Percentiles rank a stretch among this genome's conserved stretches.
phyloP scores from a whole-genome alignment of 2,797 vertebrate genomes.

The Luscinia megarhynchos region DNA sequence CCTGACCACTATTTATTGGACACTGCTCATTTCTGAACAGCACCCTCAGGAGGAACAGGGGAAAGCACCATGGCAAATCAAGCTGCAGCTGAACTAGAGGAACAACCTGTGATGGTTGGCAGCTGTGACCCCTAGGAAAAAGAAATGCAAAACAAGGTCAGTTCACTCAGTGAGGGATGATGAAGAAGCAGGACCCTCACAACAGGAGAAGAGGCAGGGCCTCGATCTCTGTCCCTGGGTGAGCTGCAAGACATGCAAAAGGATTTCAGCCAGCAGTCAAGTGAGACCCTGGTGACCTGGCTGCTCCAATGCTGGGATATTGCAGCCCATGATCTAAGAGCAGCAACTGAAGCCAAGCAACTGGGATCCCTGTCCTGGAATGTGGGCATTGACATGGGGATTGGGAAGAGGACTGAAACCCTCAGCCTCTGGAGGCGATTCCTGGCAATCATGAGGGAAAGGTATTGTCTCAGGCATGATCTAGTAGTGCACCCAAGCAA shows the following conservation, averaged over 20 bases:
- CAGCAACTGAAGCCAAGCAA: neutral
- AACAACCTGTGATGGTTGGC: neutral
- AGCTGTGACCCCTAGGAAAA: neutral
- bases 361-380: neutral
- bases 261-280: neutral
- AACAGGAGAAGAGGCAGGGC: neutral
- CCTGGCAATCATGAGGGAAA: neutral
- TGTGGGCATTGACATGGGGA: neutral
- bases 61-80: neutral
- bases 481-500: neutral
- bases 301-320: neutral
- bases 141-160: neutral
- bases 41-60: neutral
- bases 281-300: neutral
- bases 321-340: neutral
- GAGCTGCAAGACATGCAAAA: neutral
- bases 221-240: rapidly evolving
- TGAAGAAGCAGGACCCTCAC: rapidly evolving
- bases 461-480: neutral
- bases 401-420: neutral
- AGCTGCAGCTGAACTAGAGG: neutral
- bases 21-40: neutral
- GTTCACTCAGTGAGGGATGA: neutral
- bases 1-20: neutral
- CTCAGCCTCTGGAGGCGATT: rapidly evolving